phyloP scores from a whole-genome alignment of 2,888 invertebrate species.

The Lithophane leautieri region DNA sequence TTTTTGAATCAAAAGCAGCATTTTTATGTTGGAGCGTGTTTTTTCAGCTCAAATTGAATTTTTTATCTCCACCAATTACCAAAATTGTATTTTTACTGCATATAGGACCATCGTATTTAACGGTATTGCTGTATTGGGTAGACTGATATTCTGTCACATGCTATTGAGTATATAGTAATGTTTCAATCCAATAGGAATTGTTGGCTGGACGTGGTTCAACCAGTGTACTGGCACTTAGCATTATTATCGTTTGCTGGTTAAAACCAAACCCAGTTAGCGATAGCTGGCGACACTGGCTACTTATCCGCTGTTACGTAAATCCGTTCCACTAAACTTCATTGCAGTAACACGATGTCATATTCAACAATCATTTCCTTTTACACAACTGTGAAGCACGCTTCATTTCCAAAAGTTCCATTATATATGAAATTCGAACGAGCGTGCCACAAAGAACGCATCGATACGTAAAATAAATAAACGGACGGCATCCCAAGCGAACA shows the following conservation, averaged over 20 bases:
- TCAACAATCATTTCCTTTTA: constrained; percentile 6
- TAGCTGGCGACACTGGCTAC: constrained; percentile 5
- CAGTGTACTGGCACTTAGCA: constrained; percentile 38
- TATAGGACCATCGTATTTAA: constrained; percentile 36
- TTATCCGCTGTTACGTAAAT: constrained; percentile 40
- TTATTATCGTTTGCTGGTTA: constrained; percentile 34
- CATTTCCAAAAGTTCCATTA: constrained; percentile 43
- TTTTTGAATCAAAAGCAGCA: not conserved
- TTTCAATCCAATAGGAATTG: constrained; percentile 24
- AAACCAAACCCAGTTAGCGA: constrained; percentile 38
- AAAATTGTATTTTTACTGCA: constrained; percentile 46
- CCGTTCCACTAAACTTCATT: not conserved
- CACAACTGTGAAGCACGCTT: constrained; percentile 14
- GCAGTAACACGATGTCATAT: constrained; percentile 10
- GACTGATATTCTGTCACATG: constrained; percentile 23
- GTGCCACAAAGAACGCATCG: constrained; percentile 67
- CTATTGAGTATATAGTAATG: constrained; percentile 18
- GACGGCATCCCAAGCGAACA: constrained; percentile 75
- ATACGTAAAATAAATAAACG: constrained; percentile 77
- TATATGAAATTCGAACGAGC: constrained; percentile 50
- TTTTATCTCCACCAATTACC: constrained; percentile 16
- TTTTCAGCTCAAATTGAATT: constrained; percentile 23
- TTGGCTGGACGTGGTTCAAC: constrained; percentile 36
- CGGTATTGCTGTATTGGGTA: not conserved
- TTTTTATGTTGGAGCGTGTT: not conserved